phyloP scores from a whole-genome alignment of 1,140 invertebrate species.

The Drosophila erecta region DNA sequence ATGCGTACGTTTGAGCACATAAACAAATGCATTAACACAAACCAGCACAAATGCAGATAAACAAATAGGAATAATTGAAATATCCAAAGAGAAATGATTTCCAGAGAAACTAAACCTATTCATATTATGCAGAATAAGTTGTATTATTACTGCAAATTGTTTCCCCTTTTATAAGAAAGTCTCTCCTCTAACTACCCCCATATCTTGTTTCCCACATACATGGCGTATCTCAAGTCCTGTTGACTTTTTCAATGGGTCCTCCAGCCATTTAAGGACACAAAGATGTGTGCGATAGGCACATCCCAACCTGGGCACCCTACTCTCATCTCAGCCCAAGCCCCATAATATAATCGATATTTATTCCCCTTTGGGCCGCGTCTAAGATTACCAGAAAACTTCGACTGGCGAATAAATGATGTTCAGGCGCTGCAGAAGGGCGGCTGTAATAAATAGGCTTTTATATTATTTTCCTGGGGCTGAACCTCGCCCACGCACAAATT shows the following conservation, averaged over 20 bases:
- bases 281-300: constrained; percentile 28
- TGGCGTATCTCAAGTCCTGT: constrained; percentile 23
- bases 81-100: too few species aligned
- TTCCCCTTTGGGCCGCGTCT: not conserved
- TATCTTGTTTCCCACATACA: constrained; percentile 3
- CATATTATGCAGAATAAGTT: too few species aligned
- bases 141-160: not conserved
- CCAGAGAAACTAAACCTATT: too few species aligned
- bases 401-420: constrained; percentile 25
- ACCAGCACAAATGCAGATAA: constrained; percentile 15
- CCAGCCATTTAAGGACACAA: not conserved
- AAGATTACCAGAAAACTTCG: constrained; percentile 28
- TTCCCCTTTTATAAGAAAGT: not conserved
- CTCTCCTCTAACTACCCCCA: not conserved
- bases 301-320: not conserved
- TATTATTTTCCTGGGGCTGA: constrained; percentile 20
- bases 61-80: not conserved
- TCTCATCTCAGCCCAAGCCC: not conserved
- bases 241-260: constrained; percentile 35
- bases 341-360: not conserved
- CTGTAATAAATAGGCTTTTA: constrained; percentile 8
- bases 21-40: constrained; percentile 34
- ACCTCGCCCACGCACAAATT: constrained; percentile 62
- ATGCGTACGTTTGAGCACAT: constrained; percentile 14
- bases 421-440: not conserved